These are phyloP conservation scores for Drosophila koepferae DNA, from an alignment of 2,888 invertebrate genomes.

Conservation along the genomic window DNA sequence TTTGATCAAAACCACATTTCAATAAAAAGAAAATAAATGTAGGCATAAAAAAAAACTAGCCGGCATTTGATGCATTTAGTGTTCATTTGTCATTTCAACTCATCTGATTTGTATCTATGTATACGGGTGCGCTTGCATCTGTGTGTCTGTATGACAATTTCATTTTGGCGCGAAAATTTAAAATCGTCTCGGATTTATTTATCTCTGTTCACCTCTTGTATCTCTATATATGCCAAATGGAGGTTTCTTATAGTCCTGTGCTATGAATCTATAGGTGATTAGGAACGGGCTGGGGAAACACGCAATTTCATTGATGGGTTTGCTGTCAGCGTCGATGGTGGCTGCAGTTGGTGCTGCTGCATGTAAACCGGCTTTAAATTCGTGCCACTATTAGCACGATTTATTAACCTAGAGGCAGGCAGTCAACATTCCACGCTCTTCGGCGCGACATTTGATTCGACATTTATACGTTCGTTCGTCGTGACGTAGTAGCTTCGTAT, in stretches of 20 bases:
- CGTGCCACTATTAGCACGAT: conserved; percentile 81
- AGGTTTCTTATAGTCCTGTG: conserved; percentile 9
- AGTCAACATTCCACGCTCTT: conserved; percentile 37
- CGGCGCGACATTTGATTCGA: conserved; percentile 36
- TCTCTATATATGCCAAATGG: conserved; percentile 2
- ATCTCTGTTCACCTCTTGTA: conserved; percentile 4
- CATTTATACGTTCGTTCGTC: conserved; percentile 30
- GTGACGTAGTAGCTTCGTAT: conserved; percentile 50
- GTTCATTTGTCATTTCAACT: conserved; percentile 38
- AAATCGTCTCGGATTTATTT: conserved; percentile 21
- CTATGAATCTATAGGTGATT: neutral
- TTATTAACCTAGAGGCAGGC: conserved; percentile 72
- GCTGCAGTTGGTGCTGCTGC: conserved; percentile 25
- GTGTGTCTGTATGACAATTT: conserved; percentile 27
- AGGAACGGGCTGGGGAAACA: neutral
- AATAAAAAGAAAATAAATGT: conserved; percentile 1
- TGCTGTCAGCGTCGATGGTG: conserved; percentile 27
- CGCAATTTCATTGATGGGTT: conserved; percentile 73
- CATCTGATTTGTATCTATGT: conserved; percentile 8
- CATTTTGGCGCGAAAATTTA: conserved; percentile 55
- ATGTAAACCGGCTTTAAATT: conserved; percentile 80
- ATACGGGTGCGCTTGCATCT: neutral
- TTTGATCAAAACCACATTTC: no score
- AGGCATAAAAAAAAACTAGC: conserved; percentile 28
- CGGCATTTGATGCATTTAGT: conserved; percentile 26